These are phyloP conservation scores for Sarcophaga caerulescens DNA, from an alignment of 2,888 invertebrate genomes.

Conservation along the genomic window DNA sequence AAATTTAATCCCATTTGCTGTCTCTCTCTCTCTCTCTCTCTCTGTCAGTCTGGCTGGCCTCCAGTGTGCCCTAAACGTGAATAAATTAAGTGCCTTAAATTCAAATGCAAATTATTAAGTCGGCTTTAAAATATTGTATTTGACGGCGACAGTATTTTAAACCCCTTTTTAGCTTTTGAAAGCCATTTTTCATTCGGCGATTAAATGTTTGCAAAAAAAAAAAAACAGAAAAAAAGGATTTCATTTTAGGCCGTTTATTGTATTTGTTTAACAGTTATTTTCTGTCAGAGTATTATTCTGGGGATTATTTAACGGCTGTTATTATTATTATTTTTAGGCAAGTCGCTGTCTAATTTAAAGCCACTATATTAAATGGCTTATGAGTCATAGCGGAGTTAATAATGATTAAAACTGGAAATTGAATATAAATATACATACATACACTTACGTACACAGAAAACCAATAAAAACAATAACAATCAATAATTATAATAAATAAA, in stretches of 20 bases:
- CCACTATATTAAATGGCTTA: slow-evolving; percentile 20
- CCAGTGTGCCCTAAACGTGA: too few relatives aligned
- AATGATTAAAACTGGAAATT: neutral
- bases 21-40: too few relatives aligned
- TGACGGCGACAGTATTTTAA: neutral
- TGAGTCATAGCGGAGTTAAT: slow-evolving; percentile 35
- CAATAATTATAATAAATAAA: neutral
- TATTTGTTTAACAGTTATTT: neutral
- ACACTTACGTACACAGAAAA: neutral
- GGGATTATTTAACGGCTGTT: neutral
- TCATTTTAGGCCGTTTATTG: neutral
- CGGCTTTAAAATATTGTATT: too few relatives aligned
- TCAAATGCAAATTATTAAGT: too few relatives aligned
- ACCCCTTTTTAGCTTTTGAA: slow-evolving; percentile 5
- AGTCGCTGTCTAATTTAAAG: slow-evolving; percentile 22
- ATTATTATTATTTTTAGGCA: neutral
- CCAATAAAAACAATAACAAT: slow-evolving; percentile 16
- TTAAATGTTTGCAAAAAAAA: neutral
- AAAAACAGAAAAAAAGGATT: too few relatives aligned
- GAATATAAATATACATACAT: too few relatives aligned
- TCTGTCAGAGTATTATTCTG: neutral
- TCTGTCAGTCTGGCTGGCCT: too few relatives aligned
- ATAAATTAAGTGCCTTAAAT: too few relatives aligned
- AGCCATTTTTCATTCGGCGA: slow-evolving; percentile 1
- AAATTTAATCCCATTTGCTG: too few relatives aligned